Conservation (phyloP, 1,140 invertebrate genomes). For the Geopemphigus sp. region DNA sequence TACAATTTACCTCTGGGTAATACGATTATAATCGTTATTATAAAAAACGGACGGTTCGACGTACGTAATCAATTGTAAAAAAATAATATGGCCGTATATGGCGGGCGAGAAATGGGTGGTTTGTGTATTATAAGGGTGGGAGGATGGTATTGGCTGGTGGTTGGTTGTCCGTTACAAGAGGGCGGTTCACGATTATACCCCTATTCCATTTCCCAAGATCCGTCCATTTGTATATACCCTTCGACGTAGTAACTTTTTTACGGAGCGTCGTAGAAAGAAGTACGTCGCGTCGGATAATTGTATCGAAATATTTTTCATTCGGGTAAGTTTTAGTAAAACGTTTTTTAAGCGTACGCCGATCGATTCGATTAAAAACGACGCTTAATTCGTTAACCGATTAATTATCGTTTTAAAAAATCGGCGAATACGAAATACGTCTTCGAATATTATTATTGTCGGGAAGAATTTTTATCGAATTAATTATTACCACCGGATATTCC, state of each 20-base stretch:
- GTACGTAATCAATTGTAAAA: not conserved
- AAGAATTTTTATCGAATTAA: too few species aligned
- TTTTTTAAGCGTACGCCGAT: not conserved
- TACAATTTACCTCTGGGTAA: not conserved
- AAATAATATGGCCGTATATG: not conserved
- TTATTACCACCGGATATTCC: too few species aligned
- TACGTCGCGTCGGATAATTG: not conserved
- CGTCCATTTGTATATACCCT: not conserved
- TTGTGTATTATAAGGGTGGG: not conserved
- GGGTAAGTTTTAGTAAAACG: slow-evolving; percentile 1
- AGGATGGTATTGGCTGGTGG: not conserved
- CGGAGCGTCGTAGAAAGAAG: slow-evolving; percentile 1
- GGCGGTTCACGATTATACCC: slow-evolving; percentile 13
- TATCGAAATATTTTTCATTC: not conserved
- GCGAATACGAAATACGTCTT: too few species aligned
- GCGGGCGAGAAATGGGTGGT: slow-evolving; percentile 17
- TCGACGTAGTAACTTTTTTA: not conserved
- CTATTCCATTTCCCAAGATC: not conserved
- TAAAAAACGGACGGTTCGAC: not conserved
- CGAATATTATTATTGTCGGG: too few species aligned
- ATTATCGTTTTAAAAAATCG: too few species aligned
- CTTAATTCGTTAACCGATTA: too few species aligned
- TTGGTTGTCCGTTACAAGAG: slow-evolving; percentile 20
- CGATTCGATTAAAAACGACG: too few species aligned
- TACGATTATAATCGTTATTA: not conserved